Evolutionary conservation across 2,888 invertebrate species (phyloP), one percentile per base, ranked within the genome.

Genomic region (Agriotes lineatus): DNA sequence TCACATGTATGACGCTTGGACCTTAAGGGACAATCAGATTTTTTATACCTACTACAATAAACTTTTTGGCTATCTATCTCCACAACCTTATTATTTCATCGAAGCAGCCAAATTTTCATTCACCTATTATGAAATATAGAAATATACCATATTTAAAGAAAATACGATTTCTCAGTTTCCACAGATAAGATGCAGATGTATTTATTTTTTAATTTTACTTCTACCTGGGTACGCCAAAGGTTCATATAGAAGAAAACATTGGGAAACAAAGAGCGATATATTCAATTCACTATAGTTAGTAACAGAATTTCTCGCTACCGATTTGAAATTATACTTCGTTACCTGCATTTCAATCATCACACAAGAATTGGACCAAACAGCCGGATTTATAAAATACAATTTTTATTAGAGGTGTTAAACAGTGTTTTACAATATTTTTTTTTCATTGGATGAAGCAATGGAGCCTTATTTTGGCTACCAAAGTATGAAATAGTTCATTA

Each of bases 401-500:
- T 9, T 30, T 30, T 6, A 30, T 30, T 30, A 30, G 30, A 30
- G 30, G 7, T 4, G 7, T 4, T 30, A 30, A 4, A 30, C 7
- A 30, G 5, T 30, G 30, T 30, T 30, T 30, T 30, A 30, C 30
- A 30, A 30, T 30, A 4, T 7, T 30, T 67, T 30, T 19, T 74
- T 75, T 72, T 75, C 71, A 7, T 1, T 75, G 33, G 68, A 72
- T 66, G 72, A 75, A 68, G 73, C 68, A 9, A 74, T 74, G 72
- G 71, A 72, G 57, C 74, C 73, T 6, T 75, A 75, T 60, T 74
- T 73, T 62, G 71, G 74, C 5, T 70, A 68, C 39, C 69, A 75
- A 63, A 67, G 58, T 61, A 75, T 74, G 71, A 77, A 78, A 70
- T 77, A 78, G 71, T 75, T 75, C 54, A 73, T 73, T 71, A 73